Evolutionary conservation across 2,888 invertebrate species (phyloP).

Genomic region (Euclidia mi): DNA sequence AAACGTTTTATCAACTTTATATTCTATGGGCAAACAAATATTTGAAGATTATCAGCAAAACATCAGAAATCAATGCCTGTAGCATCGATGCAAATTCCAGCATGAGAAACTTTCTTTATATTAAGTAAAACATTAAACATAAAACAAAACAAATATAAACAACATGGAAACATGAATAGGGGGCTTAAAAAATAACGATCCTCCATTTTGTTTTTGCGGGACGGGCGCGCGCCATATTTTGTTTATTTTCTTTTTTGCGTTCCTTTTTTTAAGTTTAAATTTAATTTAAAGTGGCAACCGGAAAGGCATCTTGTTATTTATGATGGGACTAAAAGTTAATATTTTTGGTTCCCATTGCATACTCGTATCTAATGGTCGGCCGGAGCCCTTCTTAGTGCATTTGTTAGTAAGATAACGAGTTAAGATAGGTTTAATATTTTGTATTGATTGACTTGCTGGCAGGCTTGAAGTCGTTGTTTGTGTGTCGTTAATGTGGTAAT

Average conservation of each 20-base stretch:
- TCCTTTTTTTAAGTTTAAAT: slow-evolving; percentile 57
- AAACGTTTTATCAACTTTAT: background rate
- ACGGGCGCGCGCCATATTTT: slow-evolving; percentile 45
- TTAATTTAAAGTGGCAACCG: slow-evolving; percentile 70
- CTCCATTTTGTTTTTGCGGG: slow-evolving; percentile 57
- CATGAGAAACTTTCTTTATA: background rate
- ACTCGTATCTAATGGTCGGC: background rate
- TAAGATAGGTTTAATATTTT: too few species aligned
- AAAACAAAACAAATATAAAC: too few species aligned
- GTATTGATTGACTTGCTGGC: too few species aligned
- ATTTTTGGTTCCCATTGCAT: slow-evolving; percentile 9
- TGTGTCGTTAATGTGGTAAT: too few species aligned
- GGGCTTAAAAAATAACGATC: slow-evolving; percentile 15
- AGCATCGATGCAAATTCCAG: slow-evolving; percentile 1
- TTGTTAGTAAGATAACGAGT: too few species aligned
- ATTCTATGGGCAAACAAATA: background rate
- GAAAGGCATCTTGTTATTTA: slow-evolving; percentile 60
- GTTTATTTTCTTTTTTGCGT: slow-evolving; percentile 29
- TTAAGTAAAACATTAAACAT: slow-evolving; percentile 2
- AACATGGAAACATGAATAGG: too few species aligned
- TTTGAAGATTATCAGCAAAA: background rate
- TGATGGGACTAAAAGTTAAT: slow-evolving; percentile 47
- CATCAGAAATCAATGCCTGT: background rate
- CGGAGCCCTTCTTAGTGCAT: too few species aligned
- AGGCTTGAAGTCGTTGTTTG: too few species aligned